These are phyloP conservation scores for Anomalospiza imberbis DNA, from an alignment of 2,797 vertebrate species.

Conservation along the genomic window DNA sequence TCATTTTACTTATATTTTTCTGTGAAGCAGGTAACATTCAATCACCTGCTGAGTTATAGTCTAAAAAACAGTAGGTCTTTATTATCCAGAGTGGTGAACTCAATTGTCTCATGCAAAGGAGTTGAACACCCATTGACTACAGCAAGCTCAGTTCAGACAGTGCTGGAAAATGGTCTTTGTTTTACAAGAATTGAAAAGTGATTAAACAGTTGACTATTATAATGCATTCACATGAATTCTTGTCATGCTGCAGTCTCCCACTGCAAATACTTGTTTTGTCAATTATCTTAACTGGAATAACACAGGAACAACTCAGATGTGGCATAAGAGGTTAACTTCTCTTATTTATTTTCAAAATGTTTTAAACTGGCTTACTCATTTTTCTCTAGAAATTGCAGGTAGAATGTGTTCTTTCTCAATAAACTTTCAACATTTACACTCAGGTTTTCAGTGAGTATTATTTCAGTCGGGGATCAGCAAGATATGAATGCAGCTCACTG, in stretches of 20 bases:
- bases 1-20: constrained; percentile 41
- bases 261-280: constrained; percentile 38
- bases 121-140: constrained; percentile 6
- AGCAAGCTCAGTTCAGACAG: background rate
- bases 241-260: background rate
- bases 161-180: constrained; percentile 28
- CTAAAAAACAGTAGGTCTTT: constrained; percentile 24
- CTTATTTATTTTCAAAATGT: background rate
- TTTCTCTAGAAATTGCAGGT: constrained; percentile 3
- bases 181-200: constrained; percentile 29
- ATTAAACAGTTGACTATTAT: constrained; percentile 37
- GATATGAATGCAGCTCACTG: background rate
- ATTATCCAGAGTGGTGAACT: constrained; percentile 40
- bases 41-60: constrained; percentile 23
- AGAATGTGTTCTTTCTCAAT: background rate
- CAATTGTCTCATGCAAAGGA: constrained; percentile 12
- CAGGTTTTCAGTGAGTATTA: background rate
- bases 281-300: constrained; percentile 39
- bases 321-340: background rate
- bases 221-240: constrained; percentile 11
- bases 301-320: background rate
- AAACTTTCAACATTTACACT: background rate
- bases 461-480: background rate
- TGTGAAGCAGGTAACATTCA: constrained; percentile 39
- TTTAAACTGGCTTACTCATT: background rate